phyloP scores from a whole-genome alignment of 2,797 vertebrate species.

The Acropternis orthonyx region DNA sequence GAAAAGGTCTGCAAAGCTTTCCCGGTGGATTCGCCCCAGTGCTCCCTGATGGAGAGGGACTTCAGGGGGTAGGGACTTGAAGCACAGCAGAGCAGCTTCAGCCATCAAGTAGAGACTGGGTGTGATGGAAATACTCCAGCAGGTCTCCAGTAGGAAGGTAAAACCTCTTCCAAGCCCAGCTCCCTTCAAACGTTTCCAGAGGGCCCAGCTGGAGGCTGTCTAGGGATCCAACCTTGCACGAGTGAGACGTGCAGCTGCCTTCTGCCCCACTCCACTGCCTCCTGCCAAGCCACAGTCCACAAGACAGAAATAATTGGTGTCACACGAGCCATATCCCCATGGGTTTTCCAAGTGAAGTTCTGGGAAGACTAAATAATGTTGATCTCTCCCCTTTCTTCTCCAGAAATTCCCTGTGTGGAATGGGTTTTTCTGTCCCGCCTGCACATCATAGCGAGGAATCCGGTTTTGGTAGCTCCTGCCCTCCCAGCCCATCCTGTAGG shows the following conservation, averaged over 20 bases:
- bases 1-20: neutral
- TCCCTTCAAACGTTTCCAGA: neutral
- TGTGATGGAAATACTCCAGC: neutral
- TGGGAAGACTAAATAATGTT: neutral
- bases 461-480: neutral
- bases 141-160: neutral
- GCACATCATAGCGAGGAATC: rapidly evolving
- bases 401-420: neutral
- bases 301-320: neutral
- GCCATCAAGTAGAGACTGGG: neutral
- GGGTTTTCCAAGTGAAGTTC: neutral
- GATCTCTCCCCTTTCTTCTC: neutral
- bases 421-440: neutral
- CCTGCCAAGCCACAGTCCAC: neutral
- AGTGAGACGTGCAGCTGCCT: neutral
- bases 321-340: rapidly evolving
- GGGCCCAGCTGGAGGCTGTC: neutral
- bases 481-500: neutral
- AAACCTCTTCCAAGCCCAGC: neutral
- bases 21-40: rapidly evolving
- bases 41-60: rapidly evolving
- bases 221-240: rapidly evolving
- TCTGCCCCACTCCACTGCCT: neutral
- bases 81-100: neutral
- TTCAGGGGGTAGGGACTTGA: rapidly evolving